phyloP scores from a whole-genome alignment of 2,888 invertebrate species.

The Pristionchus japonicus region DNA sequence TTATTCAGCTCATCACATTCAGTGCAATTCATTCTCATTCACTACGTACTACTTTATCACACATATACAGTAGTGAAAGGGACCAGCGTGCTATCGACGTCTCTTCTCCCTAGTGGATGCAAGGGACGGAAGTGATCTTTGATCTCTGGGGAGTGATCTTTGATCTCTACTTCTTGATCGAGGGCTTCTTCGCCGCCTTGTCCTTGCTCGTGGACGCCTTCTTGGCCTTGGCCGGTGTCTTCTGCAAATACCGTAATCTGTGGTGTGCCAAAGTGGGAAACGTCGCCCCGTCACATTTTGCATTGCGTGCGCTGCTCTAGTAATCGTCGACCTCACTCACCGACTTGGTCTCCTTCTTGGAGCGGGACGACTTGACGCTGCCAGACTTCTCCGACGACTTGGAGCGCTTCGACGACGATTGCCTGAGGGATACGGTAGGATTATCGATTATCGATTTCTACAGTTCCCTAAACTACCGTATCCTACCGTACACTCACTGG shows the following conservation, averaged over 20 bases:
- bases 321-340: background rate
- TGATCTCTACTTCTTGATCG: background rate
- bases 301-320: too few relatives aligned
- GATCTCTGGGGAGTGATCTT: background rate
- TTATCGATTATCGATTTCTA: background rate
- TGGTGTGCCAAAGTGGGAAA: too few relatives aligned
- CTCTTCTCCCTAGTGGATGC: background rate
- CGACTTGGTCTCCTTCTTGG: background rate
- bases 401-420: background rate
- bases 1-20: too few relatives aligned
- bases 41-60: background rate
- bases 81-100: background rate
- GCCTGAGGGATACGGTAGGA: background rate
- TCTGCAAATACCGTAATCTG: background rate
- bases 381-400: constrained; percentile 1
- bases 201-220: background rate
- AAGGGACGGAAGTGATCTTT: background rate
- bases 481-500: background rate
- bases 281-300: too few relatives aligned
- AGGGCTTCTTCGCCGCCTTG: background rate
- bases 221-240: background rate
- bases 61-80: background rate
- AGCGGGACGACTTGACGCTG: background rate
- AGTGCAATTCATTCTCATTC: background rate
- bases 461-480: background rate